Percentiles rank a stretch among this genome's conserved stretches.
Conservation (phyloP, 2,797 vertebrate genomes). For the Cirrhinus mrigala region DNA sequence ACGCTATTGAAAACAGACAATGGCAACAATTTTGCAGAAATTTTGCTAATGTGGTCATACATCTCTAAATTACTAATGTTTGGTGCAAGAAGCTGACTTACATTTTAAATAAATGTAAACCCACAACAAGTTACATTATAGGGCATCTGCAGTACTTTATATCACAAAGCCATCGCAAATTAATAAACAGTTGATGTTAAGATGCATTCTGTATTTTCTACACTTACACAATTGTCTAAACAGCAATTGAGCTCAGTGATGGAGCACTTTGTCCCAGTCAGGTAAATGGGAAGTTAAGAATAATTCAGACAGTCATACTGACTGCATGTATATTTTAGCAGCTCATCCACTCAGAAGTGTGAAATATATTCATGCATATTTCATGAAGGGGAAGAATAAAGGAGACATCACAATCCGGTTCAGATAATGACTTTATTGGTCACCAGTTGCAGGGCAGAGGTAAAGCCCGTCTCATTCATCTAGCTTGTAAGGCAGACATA, state of each 20-base stretch:
- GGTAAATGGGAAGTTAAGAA: conserved; percentile 40
- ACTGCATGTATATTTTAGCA: conserved; percentile 61
- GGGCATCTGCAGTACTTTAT: background rate
- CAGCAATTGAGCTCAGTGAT: conserved; percentile 10
- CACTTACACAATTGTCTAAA: conserved; percentile 1
- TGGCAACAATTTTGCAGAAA: background rate
- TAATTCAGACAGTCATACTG: conserved; percentile 29
- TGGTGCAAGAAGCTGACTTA: background rate
- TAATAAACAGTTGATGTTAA: background rate
- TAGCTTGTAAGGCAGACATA: background rate
- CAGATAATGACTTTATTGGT: conserved; percentile 50
- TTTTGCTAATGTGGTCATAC: background rate
- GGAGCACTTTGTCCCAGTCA: background rate
- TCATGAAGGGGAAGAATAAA: conserved; percentile 34
- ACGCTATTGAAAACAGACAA: background rate
- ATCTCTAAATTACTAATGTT: background rate
- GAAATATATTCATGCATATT: conserved; percentile 57
- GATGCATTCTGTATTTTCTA: background rate
- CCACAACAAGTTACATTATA: no score
- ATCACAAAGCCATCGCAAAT: background rate
- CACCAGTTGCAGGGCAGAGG: conserved; percentile 5
- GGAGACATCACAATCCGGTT: conserved; percentile 19
- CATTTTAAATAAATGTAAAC: background rate
- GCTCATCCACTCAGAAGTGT: conserved; percentile 45
- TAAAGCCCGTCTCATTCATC: conserved; percentile 6